phyloP scores from a whole-genome alignment of 2,113 vertebrate genomes.

The Halichoerus grypus region DNA sequence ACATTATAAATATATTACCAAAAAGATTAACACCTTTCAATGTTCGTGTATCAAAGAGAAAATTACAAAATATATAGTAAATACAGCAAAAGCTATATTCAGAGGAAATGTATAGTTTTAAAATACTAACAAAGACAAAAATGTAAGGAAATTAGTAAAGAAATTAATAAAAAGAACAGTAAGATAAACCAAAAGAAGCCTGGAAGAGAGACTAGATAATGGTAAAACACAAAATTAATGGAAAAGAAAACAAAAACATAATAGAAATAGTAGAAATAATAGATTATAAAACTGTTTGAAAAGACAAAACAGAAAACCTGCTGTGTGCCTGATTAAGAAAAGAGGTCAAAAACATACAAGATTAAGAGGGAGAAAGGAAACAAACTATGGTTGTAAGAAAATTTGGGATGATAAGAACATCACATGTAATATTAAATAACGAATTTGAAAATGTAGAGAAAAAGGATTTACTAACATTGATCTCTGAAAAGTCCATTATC shows the following conservation, averaged over 20 bases:
- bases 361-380: slow-evolving; percentile 25
- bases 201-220: not conserved
- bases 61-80: not conserved
- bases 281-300: not conserved
- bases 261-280: not conserved
- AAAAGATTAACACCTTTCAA: not conserved
- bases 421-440: not conserved
- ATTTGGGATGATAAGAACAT: not conserved
- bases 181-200: not conserved
- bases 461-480: not conserved
- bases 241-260: not conserved
- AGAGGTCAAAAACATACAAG: not conserved
- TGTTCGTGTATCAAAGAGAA: not conserved
- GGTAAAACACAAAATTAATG: not conserved
- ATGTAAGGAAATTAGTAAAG: not conserved
- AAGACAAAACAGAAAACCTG: slow-evolving; percentile 7
- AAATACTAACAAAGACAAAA: not conserved
- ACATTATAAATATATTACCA: not conserved
- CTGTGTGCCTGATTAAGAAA: not conserved
- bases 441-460: not conserved
- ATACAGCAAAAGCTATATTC: not conserved
- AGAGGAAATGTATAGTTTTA: slow-evolving; percentile 9
- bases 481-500: not conserved
- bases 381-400: not conserved
- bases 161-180: slow-evolving; percentile 20